Conservation (phyloP, 2,888 invertebrate genomes). For the Lasioglossum zephyrum region DNA sequence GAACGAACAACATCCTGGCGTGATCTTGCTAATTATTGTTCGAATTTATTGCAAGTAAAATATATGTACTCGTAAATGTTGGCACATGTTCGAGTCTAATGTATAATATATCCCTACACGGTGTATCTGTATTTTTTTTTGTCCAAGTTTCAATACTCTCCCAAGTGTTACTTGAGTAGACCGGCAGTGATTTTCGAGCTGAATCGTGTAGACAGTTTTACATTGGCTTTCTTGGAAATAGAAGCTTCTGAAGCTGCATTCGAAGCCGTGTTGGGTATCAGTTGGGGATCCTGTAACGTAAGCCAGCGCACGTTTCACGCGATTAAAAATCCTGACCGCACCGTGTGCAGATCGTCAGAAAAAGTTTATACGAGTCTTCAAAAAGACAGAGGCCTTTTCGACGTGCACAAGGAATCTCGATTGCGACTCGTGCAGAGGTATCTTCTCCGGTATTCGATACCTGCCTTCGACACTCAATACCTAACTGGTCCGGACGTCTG, state of each 20-base stretch:
- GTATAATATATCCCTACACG: neutral
- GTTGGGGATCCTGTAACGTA: conserved; percentile 37
- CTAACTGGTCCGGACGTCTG: conserved; percentile 69
- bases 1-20: neutral
- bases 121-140: neutral
- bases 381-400: conserved; percentile 9
- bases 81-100: neutral
- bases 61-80: neutral
- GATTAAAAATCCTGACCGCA: conserved; percentile 44
- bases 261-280: conserved; percentile 24
- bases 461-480: conserved; percentile 70
- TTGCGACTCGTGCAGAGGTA: conserved; percentile 35
- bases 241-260: conserved; percentile 9
- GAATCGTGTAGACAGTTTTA: neutral
- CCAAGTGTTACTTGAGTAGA: conserved; percentile 10
- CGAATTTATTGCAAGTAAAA: neutral
- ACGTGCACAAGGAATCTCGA: conserved; percentile 46
- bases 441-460: conserved; percentile 68
- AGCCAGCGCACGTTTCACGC: conserved; percentile 24
- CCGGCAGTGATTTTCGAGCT: conserved; percentile 3
- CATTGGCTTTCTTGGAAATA: neutral
- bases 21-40: neutral
- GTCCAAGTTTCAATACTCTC: neutral
- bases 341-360: conserved; percentile 8
- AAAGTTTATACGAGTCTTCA: conserved; percentile 23